Conservation (phyloP, 2,888 invertebrate genomes). For the Lochmaea capreae region DNA sequence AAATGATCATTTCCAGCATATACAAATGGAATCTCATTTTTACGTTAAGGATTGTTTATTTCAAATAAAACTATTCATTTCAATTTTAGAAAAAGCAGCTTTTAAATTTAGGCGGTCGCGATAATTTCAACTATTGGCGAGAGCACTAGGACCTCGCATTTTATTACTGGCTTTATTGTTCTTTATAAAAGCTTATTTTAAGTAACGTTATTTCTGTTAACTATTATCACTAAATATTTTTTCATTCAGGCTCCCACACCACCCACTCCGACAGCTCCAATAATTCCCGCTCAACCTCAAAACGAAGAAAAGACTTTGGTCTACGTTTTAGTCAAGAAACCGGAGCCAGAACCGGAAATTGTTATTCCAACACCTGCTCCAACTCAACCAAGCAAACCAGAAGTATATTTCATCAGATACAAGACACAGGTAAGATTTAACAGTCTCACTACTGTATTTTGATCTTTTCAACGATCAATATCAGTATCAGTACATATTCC, state of each 20-base stretch:
- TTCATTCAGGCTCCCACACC: constrained; percentile 86
- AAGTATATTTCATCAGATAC: constrained; percentile 92
- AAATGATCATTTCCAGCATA: too few relatives aligned
- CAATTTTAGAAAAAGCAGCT: not conserved
- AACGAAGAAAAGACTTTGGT: constrained; percentile 91
- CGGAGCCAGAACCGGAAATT: constrained; percentile 84
- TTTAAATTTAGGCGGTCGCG: not conserved
- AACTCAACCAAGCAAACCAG: constrained; percentile 89
- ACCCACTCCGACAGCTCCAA: constrained; percentile 83
- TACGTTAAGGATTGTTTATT: too few relatives aligned
- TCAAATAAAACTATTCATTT: too few relatives aligned
- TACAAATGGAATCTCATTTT: too few relatives aligned
- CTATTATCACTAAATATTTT: not conserved
- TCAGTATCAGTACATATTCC: too few relatives aligned
- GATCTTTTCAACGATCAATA: too few relatives aligned
- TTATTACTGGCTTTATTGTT: too few relatives aligned
- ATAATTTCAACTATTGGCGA: not conserved
- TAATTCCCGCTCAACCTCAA: constrained; percentile 84
- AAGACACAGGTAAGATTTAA: constrained; percentile 76
- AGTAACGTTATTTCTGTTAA: not conserved
- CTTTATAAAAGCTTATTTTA: too few relatives aligned
- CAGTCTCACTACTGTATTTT: too few relatives aligned
- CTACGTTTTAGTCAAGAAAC: constrained; percentile 90
- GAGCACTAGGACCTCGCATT: not conserved
- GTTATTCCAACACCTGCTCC: constrained; percentile 83